Evolutionary conservation across 2,797 vertebrate genomes (phyloP), one percentile per base, ranked within the genome.

Genomic region (Cynodonichthys magdalenae): DNA sequence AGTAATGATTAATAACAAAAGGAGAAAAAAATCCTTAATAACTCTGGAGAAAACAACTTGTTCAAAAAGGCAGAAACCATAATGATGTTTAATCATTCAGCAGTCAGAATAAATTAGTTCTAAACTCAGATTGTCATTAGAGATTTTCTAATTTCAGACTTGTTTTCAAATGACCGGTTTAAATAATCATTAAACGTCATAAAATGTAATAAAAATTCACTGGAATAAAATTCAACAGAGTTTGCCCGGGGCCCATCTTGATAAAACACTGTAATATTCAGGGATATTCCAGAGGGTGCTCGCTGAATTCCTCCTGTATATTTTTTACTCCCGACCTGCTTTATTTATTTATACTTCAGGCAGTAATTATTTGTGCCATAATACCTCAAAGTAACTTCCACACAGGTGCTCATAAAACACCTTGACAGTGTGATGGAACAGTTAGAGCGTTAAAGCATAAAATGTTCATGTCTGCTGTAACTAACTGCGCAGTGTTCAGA

Each of bases 341-440:
- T 74, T 47, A 47, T 74, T 58, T 48, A 31, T 59, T 79, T 75
- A 48, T 68, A 59, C 63, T 54, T 20, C 41, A 62, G 69, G 8
- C 15, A 20, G 56, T 57, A 53, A 69, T 80, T 62, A 66, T 20
- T 36, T 61, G 56, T 68, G 42, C 63, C 17, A 42, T 44, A 53
- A 39, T 27, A 41, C 50, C 69, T 75, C 66, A 69, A 59, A 55
- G 54, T 52, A 66, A 74, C 61, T 53, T 84, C 75, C 74, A 80
- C 77, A 60, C 77, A 62, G 66, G 68, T 80, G 75, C 54, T 39
- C 56, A 71, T 76, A 54, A 79, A 80, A 74, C 60, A 66, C 31
- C 56, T 17, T 46, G 54, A 69, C 61, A 4, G 34, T 52, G 46
- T 50, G 56, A 70, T 51, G 6, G 59, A 69, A 51, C 20, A 39